Evolutionary conservation across 2,888 invertebrate species (phyloP), one percentile per base, ranked within the genome.

Genomic region (Lomographa bimaculata): DNA sequence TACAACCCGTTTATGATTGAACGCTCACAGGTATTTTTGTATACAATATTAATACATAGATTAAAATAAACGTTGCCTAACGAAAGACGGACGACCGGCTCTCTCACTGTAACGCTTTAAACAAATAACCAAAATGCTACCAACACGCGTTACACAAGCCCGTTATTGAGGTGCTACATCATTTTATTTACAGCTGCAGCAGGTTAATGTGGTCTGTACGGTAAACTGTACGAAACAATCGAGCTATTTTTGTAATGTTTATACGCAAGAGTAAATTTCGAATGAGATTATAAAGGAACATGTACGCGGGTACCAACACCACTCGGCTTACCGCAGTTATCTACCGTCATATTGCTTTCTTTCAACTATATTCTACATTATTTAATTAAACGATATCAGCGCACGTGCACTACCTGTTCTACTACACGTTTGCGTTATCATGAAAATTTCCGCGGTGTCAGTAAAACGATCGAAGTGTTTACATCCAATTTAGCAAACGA

Each of bases 1-100:
- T 83, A 78, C 75, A 68, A 66, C 65, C 67, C 64, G 65, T 69
- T 79, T 86, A 87, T 87, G 87, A 87, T 87, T 85, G 83, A 87
- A 81, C 72, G 75, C 74, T 66, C 68, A 51, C 83, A 79, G 85
- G 77, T 86, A 86, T 85, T 85, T 74, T 73, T 66, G 71, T 69
- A 64, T 69, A 65, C 62, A 75, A 77, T 85, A 83, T 84, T 85
- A 84, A 85, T 82, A 69, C 68, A 57, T 57, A 63, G 81, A 77
- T 82, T 79, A 82, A 86, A 84, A 83, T 86, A 86, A 80, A 82
- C 70, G 43, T 48, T 26, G 26, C 44, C 53, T 64, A 78, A 71
- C 73, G 78, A 75, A 80, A 83, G 83, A 85, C 77, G 78, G 65
- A 82, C 76, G 75, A 74, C 63, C 71, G 57, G 67, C 72, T 63